phyloP scores from a whole-genome alignment of 2,113 vertebrate species.

The Copsychus sechellarum region DNA sequence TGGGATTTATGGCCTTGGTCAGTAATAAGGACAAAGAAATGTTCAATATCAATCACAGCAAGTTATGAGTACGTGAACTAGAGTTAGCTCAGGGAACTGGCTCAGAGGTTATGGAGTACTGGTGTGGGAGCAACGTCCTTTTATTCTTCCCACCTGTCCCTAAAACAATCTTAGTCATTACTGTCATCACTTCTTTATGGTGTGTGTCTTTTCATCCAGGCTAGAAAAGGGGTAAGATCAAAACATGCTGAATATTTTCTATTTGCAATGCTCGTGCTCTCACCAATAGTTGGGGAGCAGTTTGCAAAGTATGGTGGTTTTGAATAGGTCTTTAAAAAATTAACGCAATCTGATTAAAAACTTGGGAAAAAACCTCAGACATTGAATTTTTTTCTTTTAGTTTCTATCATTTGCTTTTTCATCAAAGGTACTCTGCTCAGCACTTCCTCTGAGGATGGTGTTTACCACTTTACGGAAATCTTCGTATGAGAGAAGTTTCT shows the following conservation, averaged over 20 bases:
- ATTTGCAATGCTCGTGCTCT: neutral
- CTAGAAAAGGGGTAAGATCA: neutral
- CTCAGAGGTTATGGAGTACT: neutral
- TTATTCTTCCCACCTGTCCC: slow-evolving; percentile 8
- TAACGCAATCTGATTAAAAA: neutral
- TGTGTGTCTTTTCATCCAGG: neutral
- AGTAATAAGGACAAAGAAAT: slow-evolving; percentile 54
- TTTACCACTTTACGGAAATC: neutral
- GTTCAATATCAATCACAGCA: slow-evolving; percentile 36
- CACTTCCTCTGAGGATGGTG: neutral
- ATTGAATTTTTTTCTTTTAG: neutral
- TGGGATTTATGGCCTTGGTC: slow-evolving; percentile 43
- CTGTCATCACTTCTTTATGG: neutral
- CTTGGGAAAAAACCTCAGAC: neutral
- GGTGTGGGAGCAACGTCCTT: neutral
- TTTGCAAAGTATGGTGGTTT: neutral
- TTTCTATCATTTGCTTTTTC: neutral
- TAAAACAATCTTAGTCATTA: neutral
- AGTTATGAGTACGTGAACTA: neutral
- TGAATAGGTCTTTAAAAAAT: neutral
- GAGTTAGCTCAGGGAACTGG: slow-evolving; percentile 3
- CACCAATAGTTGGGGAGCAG: neutral
- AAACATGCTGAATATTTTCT: neutral
- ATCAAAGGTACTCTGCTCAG: neutral
- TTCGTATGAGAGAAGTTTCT: neutral